Evolutionary conservation across 2,888 invertebrate species (phyloP).

Genomic region (Oasisia sp.): DNA sequence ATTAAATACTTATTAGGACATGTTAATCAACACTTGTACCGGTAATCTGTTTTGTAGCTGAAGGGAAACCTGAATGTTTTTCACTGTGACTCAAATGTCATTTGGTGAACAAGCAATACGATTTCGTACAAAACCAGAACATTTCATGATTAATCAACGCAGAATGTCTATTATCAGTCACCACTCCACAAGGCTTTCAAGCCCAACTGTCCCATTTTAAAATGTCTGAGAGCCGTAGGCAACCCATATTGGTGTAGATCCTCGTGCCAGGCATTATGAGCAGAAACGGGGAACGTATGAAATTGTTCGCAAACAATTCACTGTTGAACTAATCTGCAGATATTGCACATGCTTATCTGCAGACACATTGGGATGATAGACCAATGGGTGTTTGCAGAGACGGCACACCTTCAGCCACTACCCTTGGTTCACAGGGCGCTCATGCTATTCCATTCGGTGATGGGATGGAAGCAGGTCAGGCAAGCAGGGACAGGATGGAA

Average conservation of each 20-base stretch:
- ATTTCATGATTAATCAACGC: not conserved
- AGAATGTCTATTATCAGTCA: not conserved
- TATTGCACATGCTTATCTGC: not conserved
- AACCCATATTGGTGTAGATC: not conserved
- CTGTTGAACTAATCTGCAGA: not conserved
- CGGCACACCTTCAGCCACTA: not conserved
- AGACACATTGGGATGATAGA: not conserved
- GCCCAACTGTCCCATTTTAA: not conserved
- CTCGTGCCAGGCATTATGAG: too few relatives aligned
- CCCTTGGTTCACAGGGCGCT: not conserved
- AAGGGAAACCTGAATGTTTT: not conserved
- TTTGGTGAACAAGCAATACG: not conserved
- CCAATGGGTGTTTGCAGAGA: too few relatives aligned
- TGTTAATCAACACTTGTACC: not conserved
- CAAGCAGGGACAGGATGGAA: slow-evolving; percentile 57
- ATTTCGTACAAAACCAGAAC: not conserved
- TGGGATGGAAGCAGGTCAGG: slow-evolving; percentile 28
- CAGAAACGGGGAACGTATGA: not conserved
- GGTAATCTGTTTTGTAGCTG: not conserved
- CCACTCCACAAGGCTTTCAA: not conserved
- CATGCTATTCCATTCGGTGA: not conserved
- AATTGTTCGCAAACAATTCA: not conserved
- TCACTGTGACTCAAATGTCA: not conserved
- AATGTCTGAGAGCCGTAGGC: not conserved
- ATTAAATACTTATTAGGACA: not conserved